These are phyloP conservation scores for Larimichthys crocea DNA, from an alignment of 2,113 vertebrate genomes.

Conservation along the genomic window DNA sequence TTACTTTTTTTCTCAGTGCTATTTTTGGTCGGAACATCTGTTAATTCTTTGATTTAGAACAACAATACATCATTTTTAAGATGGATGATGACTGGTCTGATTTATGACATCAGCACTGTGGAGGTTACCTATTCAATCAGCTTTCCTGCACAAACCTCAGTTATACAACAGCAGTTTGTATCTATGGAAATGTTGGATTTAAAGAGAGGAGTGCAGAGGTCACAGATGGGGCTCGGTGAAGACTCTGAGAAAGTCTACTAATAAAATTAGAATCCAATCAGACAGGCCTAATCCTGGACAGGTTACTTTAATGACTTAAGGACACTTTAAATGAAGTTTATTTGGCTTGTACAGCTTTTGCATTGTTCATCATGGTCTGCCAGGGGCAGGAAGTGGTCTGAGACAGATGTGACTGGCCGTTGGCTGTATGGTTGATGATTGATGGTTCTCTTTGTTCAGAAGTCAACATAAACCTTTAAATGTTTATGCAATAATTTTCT, in stretches of 20 bases:
- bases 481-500: background rate
- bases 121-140: background rate
- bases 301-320: too few relatives aligned
- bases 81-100: background rate
- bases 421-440: background rate
- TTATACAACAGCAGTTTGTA: background rate
- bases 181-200: background rate
- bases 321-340: background rate
- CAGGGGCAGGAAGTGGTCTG: background rate
- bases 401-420: conserved; percentile 13
- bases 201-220: background rate
- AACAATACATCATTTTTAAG: background rate
- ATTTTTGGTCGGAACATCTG: background rate
- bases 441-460: background rate
- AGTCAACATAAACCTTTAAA: background rate
- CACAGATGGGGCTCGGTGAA: background rate
- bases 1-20: background rate
- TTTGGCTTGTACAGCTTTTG: background rate
- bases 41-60: background rate
- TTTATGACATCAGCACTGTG: background rate
- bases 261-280: conserved; percentile 7
- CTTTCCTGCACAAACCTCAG: background rate
- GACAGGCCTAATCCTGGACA: background rate
- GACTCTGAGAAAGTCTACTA: background rate
- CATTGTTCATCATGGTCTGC: background rate